Evolutionary conservation across 2,797 vertebrate species (phyloP).

Genomic region (Rhinatrema bivittatum): DNA sequence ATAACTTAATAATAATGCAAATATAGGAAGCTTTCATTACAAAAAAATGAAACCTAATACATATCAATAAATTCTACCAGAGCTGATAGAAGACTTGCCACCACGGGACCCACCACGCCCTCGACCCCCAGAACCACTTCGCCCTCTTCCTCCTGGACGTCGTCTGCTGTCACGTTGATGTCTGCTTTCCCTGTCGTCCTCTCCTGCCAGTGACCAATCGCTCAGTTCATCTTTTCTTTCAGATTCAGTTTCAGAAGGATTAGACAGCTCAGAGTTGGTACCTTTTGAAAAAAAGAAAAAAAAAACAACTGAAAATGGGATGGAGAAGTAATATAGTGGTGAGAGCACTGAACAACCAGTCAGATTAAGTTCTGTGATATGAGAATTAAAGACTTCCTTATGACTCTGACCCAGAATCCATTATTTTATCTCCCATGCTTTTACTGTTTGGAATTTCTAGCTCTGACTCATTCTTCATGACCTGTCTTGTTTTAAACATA

Average conservation of each 20-base stretch:
- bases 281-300: constrained; percentile 51
- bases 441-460: too few relatives aligned
- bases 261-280: constrained; percentile 93
- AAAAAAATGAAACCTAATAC: too few relatives aligned
- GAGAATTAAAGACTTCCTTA: too few relatives aligned
- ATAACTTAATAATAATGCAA: too few relatives aligned
- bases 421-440: too few relatives aligned
- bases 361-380: too few relatives aligned
- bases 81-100: constrained; percentile 75
- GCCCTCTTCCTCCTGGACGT: constrained; percentile 73
- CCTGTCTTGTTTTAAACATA: too few relatives aligned
- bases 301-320: constrained; percentile 4
- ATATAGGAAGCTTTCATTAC: too few relatives aligned
- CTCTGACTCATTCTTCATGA: too few relatives aligned
- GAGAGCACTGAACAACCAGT: too few relatives aligned
- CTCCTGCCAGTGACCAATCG: constrained; percentile 91
- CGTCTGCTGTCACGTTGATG: constrained; percentile 66
- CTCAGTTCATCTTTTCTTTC: constrained; percentile 92
- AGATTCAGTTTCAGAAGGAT: constrained; percentile 91
- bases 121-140: constrained; percentile 75
- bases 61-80: constrained; percentile 58
- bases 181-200: constrained; percentile 75
- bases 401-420: too few relatives aligned
- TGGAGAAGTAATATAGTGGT: too few relatives aligned
- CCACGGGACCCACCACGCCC: constrained; percentile 78